phyloP scores from a whole-genome alignment of 2,113 vertebrate species.

The Osmerus mordax region DNA sequence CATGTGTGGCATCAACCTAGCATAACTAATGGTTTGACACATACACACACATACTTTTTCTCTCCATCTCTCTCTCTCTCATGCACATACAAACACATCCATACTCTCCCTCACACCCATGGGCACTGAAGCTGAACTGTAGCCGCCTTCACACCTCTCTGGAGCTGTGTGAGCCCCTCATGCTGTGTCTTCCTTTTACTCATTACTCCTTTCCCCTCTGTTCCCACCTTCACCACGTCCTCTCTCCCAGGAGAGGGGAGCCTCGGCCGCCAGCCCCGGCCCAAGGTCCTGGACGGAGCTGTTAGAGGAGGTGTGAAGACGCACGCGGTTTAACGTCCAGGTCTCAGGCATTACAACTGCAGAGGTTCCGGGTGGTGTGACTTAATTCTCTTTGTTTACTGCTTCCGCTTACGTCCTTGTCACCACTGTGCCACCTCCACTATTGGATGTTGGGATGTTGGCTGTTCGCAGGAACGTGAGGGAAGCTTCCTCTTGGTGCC shows the following conservation, averaged over 20 bases:
- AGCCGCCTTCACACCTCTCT: conserved; percentile 17
- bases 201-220: conserved; percentile 33
- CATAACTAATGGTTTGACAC: too few relatives aligned
- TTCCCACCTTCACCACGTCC: conserved; percentile 25
- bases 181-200: conserved; percentile 37
- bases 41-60: too few relatives aligned
- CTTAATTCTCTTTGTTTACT: too few relatives aligned
- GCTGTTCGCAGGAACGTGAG: too few relatives aligned
- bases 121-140: background rate
- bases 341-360: background rate
- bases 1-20: too few relatives aligned
- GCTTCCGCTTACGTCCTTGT: too few relatives aligned
- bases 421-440: too few relatives aligned
- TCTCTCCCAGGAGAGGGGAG: background rate
- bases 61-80: too few relatives aligned
- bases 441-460: too few relatives aligned
- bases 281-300: conserved; percentile 11
- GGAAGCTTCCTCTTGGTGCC: conserved; percentile 20
- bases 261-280: conserved; percentile 12
- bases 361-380: too few relatives aligned
- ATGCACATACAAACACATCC: background rate
- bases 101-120: conserved; percentile 19
- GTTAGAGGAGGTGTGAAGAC: conserved; percentile 29
- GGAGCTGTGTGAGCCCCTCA: background rate
- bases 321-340: background rate